A percentile compares a stretch with the other conserved stretches of the same genome.
Evolutionary conservation across 1,140 invertebrate genomes (phyloP).

Genomic region (Ceratoteleas bidentatus): DNA sequence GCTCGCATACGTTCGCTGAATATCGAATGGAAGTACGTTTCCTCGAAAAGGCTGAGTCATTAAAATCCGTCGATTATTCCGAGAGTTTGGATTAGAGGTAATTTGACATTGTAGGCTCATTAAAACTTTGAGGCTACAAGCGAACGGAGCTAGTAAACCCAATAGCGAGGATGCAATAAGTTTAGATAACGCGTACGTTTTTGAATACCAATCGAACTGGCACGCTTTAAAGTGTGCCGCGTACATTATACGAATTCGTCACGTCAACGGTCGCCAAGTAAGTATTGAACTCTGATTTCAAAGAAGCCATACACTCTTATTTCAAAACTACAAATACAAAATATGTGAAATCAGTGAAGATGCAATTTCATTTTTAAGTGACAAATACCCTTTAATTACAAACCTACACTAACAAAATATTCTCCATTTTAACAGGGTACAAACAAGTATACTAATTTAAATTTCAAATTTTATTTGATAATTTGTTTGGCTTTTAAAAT

Average conservation of each 20-base stretch:
- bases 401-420: no score
- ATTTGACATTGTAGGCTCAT: slow-evolving; percentile 46
- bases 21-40: not conserved
- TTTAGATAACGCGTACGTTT: slow-evolving; percentile 50
- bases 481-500: no score
- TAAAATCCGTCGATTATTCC: slow-evolving; percentile 9
- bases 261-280: slow-evolving; percentile 46
- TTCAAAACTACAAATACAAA: no score
- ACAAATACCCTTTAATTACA: no score
- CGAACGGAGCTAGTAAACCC: slow-evolving; percentile 61
- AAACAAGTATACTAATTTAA: no score
- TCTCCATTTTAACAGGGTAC: no score
- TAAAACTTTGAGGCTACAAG: slow-evolving; percentile 65
- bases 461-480: no score
- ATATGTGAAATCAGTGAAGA: no score
- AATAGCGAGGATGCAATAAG: slow-evolving; percentile 55
- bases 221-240: slow-evolving; percentile 51
- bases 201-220: slow-evolving; percentile 54
- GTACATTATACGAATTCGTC: slow-evolving; percentile 65
- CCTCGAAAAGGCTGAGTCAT: not conserved
- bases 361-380: no score
- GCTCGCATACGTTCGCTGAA: no score
- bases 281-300: no score
- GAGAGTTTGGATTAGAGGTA: slow-evolving; percentile 39
- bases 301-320: no score